Evolutionary conservation across 2,888 invertebrate species (phyloP).

Genomic region (Epistrophe eligans): DNA sequence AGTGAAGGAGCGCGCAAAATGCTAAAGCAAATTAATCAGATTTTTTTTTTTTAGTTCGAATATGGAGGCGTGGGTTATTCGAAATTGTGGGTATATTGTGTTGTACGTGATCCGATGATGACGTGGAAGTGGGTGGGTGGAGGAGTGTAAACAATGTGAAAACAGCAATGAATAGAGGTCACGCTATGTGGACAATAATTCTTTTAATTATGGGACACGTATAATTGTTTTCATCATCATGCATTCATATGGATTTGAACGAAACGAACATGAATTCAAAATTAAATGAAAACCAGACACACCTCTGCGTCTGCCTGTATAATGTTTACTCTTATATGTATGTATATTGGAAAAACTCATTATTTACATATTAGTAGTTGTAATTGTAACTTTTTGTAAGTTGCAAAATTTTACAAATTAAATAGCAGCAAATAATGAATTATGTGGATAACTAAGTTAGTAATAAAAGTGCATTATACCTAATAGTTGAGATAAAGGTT

Average conservation of each 20-base stretch:
- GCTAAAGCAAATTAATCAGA: slow-evolving; percentile 63
- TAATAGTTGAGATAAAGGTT: too few species aligned
- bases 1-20: slow-evolving; percentile 48
- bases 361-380: too few species aligned
- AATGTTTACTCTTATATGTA: too few species aligned
- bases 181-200: slow-evolving; percentile 69
- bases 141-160: slow-evolving; percentile 56
- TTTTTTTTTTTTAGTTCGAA: slow-evolving; percentile 17
- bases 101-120: not conserved
- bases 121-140: slow-evolving; percentile 12
- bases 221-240: slow-evolving; percentile 53
- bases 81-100: not conserved
- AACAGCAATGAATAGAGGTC: slow-evolving; percentile 53
- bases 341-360: too few species aligned
- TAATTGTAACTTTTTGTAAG: too few species aligned
- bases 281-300: not conserved
- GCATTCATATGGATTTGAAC: not conserved
- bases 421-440: too few species aligned
- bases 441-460: too few species aligned
- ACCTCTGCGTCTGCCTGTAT: too few species aligned
- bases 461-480: too few species aligned
- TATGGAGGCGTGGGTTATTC: not conserved
- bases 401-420: too few species aligned
- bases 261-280: not conserved
- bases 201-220: slow-evolving; percentile 55